Evolutionary conservation across 2,888 invertebrate genomes (phyloP), one percentile per base, ranked within the genome.

Genomic region (Ethmia dodecea): DNA sequence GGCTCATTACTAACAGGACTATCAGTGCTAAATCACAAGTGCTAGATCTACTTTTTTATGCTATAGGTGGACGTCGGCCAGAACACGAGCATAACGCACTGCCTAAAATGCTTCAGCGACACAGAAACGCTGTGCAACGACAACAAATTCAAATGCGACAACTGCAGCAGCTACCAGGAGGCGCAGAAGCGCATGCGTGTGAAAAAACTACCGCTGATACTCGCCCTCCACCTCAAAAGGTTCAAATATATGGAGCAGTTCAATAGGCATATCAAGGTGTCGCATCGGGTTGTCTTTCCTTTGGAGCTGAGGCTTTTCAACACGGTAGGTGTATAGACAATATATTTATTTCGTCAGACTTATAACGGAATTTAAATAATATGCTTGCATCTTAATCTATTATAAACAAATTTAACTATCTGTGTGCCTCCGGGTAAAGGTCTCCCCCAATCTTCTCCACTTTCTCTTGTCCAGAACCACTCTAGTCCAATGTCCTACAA

Each of bases 141-240:
- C 81, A 99, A 99, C 89, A 99, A 99, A 86, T 99, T 99, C 76
- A 98, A 99, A 86, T 99, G 99, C 83, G 99, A 99, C 88, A 95
- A 97, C 65, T 99, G 99, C 76, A 97, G 97, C 86, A 98, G 97
- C 84, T 99, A 99, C 83, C 99, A 99, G 80, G 99, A 99, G 86
- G 99, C 99, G 28, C 98, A 98, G 89, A 97, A 95, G 83, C 92
- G 99, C 43, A 99, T 99, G 98, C 88, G 99, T 43, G 97, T 99
- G 8, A 99, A 99, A 87, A 99, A 98, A 73, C 87, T 99, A 58
- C 99, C 99, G 6, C 95, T 97, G 88, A 98, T 99, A 56, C 88
- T 99, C 57, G 99, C 99, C 8, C 86, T 99, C 49, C 99, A 99
- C 80, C 89, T 99, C 48, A 99, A 99, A 84, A 88, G 99, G 50